A percentile compares a stretch with the other conserved stretches of the same genome.
phyloP scores from a whole-genome alignment of 2,888 invertebrate genomes.

The Drosophila quasianomalipes region DNA sequence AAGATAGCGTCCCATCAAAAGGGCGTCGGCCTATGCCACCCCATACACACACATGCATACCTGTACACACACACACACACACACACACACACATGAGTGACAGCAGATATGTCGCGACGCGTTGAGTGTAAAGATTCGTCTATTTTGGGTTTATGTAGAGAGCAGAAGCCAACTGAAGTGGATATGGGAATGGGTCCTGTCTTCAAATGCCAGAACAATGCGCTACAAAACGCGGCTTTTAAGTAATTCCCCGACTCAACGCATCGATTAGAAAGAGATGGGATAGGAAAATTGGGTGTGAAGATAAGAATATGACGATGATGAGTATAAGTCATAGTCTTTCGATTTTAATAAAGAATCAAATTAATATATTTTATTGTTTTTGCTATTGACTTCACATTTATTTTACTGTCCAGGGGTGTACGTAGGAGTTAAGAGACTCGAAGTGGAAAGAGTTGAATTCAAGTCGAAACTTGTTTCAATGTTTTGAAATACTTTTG shows the following conservation, averaged over 20 bases:
- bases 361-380: no score
- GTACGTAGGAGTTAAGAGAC: no score
- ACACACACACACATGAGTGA: constrained; percentile 43
- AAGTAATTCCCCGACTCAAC: background rate
- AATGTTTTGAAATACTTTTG: background rate
- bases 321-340: no score
- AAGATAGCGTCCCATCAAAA: constrained; percentile 24
- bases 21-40: constrained; percentile 52
- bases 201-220: constrained; percentile 40
- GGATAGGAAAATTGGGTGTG: background rate
- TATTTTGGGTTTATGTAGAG: constrained; percentile 40
- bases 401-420: no score
- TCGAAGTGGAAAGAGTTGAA: background rate
- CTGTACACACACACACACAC: constrained; percentile 15
- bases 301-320: no score
- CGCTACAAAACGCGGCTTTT: constrained; percentile 31
- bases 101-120: constrained; percentile 59
- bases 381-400: no score
- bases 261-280: no score
- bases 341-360: no score
- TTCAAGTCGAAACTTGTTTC: background rate
- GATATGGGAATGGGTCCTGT: constrained; percentile 19
- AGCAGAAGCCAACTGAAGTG: background rate
- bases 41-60: constrained; percentile 7
- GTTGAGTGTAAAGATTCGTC: constrained; percentile 50